phyloP scores from a whole-genome alignment of 35 echinoderm and acorn worm species.

The Nesometra sesokonis region DNA sequence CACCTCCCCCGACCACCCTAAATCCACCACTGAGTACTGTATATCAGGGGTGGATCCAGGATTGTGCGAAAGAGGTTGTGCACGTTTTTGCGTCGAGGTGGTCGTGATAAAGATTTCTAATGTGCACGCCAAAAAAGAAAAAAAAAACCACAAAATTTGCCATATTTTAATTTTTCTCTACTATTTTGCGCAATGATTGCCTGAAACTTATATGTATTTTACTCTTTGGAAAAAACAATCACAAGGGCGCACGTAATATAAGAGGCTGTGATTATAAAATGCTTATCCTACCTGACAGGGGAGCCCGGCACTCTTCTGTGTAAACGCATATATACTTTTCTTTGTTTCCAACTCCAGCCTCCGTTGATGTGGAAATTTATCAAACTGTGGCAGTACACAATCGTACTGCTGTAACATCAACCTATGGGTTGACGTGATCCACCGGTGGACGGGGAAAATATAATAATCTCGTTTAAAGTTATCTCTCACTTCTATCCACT shows the following conservation, averaged over 20 bases:
- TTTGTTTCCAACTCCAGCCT: constrained; percentile 41
- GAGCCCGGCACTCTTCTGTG: constrained; percentile 25
- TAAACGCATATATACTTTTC: constrained; percentile 38
- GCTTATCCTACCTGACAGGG: constrained; percentile 23
- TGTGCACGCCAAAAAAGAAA: too few species aligned
- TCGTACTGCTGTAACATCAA: constrained; percentile 34
- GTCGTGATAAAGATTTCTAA: too few species aligned
- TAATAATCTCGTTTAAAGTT: not conserved
- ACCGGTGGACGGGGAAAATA: constrained; percentile 74
- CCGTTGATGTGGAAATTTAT: constrained; percentile 30
- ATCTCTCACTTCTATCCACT: constrained; percentile 22
- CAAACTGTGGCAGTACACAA: constrained; percentile 55
- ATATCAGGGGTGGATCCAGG: too few species aligned
- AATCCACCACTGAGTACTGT: too few species aligned
- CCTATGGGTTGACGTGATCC: constrained; percentile 39
- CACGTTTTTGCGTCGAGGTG: too few species aligned
- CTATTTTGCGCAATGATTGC: constrained; percentile 41
- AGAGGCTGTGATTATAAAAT: too few species aligned
- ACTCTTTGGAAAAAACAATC: too few species aligned
- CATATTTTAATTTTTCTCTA: too few species aligned
- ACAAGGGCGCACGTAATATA: not conserved
- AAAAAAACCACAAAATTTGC: not conserved
- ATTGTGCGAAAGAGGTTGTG: too few species aligned
- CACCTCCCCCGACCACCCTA: too few species aligned
- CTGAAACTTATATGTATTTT: constrained; percentile 21